Percentiles rank a stretch among this genome's conserved stretches.
These are phyloP conservation scores for cattle (Bos taurus) DNA, from an alignment of 2,113 vertebrate genomes.

Conservation along the genomic window ARS-UCD2.0 NC_037329.1:37698001-37698500, in stretches of 20 bases:
- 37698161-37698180: conserved; percentile 82
- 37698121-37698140: conserved; percentile 92
- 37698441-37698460: neutral
- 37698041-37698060: conserved; percentile 92
- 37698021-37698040: conserved; percentile 87
- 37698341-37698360: neutral
- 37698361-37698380: neutral
- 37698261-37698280: neutral
- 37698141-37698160: conserved; percentile 94
- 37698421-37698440: neutral
- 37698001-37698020: conserved; percentile 88
- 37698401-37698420: neutral
- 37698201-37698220: neutral
- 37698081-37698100: conserved; percentile 95
- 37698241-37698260: neutral
- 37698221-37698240: neutral
- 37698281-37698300: neutral
- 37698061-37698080: conserved; percentile 94
- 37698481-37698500: neutral
- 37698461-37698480: neutral
- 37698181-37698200: neutral
- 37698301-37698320: neutral
- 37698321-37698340: neutral
- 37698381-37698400: neutral
- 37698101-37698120: conserved; percentile 90